phyloP scores from a whole-genome alignment of 1,140 invertebrate genomes.

The Drosophila dunni region DNA sequence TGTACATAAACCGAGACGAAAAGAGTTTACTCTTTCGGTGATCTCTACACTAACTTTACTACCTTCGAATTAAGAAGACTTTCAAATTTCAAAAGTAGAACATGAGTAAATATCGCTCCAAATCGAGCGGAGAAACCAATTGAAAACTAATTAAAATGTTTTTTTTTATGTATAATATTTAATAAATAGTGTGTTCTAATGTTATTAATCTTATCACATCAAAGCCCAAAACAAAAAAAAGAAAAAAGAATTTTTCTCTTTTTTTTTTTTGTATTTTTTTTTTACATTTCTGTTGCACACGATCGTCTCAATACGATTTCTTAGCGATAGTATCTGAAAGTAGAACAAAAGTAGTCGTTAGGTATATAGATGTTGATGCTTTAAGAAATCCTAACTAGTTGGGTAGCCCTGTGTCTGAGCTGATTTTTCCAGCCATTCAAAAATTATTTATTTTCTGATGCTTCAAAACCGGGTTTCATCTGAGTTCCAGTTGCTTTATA shows the following conservation, averaged over 20 bases:
- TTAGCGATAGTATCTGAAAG: conserved; percentile 75
- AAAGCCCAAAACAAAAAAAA: conserved; percentile 40
- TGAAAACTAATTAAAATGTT: conserved; percentile 39
- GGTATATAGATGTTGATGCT: not conserved
- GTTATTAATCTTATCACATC: conserved; percentile 48
- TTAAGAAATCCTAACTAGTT: not conserved
- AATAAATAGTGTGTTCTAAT: conserved; percentile 44
- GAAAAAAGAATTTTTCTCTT: conserved; percentile 28
- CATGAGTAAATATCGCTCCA: conserved; percentile 4
- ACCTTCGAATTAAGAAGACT: no score
- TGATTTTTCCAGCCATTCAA: conserved; percentile 10
- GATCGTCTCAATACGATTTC: conserved; percentile 18
- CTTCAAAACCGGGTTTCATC: conserved; percentile 3
- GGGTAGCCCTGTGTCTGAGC: conserved; percentile 48
- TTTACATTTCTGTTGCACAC: conserved; percentile 12
- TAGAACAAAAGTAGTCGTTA: conserved; percentile 53
- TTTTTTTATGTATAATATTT: not conserved
- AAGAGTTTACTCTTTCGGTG: not conserved
- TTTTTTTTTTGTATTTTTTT: not conserved
- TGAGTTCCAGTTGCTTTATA: not conserved
- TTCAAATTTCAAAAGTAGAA: not conserved
- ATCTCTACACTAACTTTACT: not conserved
- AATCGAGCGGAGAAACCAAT: conserved; percentile 21
- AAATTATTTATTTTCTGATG: conserved; percentile 15
- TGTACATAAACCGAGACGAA: conserved; percentile 7